Conservation (phyloP, 1,140 invertebrate species). For the Trachelipus rathkii region DNA sequence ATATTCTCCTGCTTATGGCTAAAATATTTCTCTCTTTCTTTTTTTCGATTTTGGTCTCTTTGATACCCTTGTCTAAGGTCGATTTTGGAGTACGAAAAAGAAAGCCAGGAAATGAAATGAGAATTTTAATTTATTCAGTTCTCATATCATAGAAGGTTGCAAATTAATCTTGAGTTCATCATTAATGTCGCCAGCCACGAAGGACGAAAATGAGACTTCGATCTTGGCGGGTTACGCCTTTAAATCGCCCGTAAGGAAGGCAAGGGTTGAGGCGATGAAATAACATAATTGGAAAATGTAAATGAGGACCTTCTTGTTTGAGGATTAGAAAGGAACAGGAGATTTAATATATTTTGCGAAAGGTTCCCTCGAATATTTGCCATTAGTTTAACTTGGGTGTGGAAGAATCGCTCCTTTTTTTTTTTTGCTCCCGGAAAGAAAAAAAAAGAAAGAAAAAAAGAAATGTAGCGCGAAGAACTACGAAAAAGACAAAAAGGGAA, state of each 20-base stretch:
- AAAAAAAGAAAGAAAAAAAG: too few relatives aligned
- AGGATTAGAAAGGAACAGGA: constrained; percentile 42
- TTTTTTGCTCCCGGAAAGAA: too few relatives aligned
- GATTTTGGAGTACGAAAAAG: background rate
- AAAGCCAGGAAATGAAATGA: constrained; percentile 41
- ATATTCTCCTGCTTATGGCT: constrained; percentile 27
- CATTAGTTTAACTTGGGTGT: background rate
- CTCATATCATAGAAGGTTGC: constrained; percentile 44
- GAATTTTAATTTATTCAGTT: constrained; percentile 44
- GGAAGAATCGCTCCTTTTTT: background rate
- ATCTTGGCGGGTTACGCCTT: constrained; percentile 28
- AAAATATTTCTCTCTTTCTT: background rate
- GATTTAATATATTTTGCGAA: constrained; percentile 45
- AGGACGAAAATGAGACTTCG: constrained; percentile 17
- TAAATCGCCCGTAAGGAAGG: constrained; percentile 11
- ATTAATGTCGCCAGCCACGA: constrained; percentile 34
- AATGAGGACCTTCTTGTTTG: constrained; percentile 43
- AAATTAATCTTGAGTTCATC: constrained; percentile 44
- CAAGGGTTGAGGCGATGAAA: constrained; percentile 40
- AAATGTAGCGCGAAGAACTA: too few relatives aligned
- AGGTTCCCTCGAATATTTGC: constrained; percentile 17
- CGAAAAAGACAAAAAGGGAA: too few relatives aligned
- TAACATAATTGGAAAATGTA: constrained; percentile 45
- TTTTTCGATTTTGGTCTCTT: too few relatives aligned
- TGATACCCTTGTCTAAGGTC: too few relatives aligned